A percentile compares a stretch with the other conserved stretches of the same genome.
phyloP scores from a whole-genome alignment of 2,113 vertebrate genomes.

The Ifrita kowaldi region DNA sequence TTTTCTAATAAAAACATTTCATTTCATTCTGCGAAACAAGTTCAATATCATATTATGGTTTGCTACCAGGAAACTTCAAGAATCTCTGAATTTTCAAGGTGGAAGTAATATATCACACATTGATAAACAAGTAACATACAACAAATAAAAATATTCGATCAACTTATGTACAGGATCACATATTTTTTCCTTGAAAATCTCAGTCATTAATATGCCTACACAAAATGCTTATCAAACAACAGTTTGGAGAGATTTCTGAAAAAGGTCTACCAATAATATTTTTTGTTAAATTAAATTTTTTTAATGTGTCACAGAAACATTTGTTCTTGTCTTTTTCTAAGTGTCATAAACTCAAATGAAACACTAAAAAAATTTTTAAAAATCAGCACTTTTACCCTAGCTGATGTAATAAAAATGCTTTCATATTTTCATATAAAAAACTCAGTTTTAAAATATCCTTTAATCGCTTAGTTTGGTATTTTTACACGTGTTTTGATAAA shows the following conservation, averaged over 20 bases:
- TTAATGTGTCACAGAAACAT: not conserved
- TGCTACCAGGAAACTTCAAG: not conserved
- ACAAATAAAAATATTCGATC: not conserved
- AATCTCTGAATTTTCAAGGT: not conserved
- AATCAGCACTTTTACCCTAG: not conserved
- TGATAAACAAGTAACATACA: not conserved
- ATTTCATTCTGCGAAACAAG: not conserved
- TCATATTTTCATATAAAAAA: slow-evolving; percentile 66
- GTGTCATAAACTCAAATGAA: slow-evolving; percentile 6
- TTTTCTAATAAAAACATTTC: slow-evolving; percentile 8
- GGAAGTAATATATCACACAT: not conserved
- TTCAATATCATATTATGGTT: not conserved
- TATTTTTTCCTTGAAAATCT: not conserved
- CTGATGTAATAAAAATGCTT: slow-evolving; percentile 48
- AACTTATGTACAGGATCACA: not conserved
- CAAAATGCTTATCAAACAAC: not conserved
- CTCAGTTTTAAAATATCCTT: slow-evolving; percentile 57
- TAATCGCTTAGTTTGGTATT: slow-evolving; percentile 69
- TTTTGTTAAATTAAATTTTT: not conserved
- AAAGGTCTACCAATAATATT: not conserved
- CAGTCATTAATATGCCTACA: not conserved
- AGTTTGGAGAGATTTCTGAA: not conserved
- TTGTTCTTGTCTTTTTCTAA: not conserved
- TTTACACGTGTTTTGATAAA: slow-evolving; percentile 67
- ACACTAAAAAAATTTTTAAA: not conserved